Evolutionary conservation across 2,113 vertebrate species (phyloP).

Genomic region (Lophochroa leadbeateri): DNA sequence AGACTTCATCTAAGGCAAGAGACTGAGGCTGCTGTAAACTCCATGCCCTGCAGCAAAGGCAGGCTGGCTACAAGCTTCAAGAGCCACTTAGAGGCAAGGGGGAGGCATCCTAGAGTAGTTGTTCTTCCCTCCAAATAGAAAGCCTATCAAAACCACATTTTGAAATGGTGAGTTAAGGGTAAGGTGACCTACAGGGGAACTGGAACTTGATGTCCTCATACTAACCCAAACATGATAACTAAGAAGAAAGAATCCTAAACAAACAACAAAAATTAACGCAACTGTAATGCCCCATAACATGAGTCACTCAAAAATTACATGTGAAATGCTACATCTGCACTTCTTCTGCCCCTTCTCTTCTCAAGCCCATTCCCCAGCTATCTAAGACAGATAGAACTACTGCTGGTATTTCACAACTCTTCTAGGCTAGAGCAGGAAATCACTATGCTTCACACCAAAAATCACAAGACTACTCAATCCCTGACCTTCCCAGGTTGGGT

Average conservation of each 20-base stretch:
- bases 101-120: background rate
- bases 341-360: background rate
- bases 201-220: background rate
- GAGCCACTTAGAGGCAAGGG: background rate
- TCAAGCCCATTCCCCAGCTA: background rate
- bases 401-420: background rate
- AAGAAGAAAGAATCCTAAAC: background rate
- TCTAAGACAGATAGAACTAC: background rate
- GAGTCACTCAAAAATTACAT: conserved; percentile 23
- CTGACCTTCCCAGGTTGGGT: background rate
- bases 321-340: conserved; percentile 61
- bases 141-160: background rate
- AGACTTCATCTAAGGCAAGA: background rate
- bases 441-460: background rate
- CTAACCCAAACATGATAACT: background rate
- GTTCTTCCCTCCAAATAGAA: background rate
- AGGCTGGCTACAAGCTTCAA: background rate
- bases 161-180: background rate
- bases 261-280: background rate
- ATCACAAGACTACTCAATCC: background rate
- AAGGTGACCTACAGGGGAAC: background rate
- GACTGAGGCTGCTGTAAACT: background rate
- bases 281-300: conserved; percentile 56
- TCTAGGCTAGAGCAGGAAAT: background rate
- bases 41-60: background rate